These are phyloP conservation scores for Chaetophractus vellerosus DNA, from an alignment of 2,797 vertebrate genomes.

Conservation along the genomic window DNA sequence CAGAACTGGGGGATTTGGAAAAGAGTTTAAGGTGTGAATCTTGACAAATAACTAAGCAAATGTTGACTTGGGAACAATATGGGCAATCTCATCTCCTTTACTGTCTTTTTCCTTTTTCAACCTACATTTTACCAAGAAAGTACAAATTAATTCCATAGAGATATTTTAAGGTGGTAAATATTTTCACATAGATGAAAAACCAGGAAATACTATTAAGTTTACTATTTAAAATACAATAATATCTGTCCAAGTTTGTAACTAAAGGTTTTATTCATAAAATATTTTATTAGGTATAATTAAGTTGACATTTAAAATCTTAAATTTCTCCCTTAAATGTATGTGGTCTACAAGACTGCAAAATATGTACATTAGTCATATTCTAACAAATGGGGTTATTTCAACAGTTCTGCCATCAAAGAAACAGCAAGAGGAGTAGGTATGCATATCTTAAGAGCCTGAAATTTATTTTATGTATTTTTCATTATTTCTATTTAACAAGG, in stretches of 20 bases:
- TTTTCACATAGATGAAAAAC: not conserved
- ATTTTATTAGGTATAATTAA: not conserved
- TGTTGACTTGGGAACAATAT: not conserved
- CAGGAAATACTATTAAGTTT: not conserved
- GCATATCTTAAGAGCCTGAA: not conserved
- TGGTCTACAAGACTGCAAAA: not conserved
- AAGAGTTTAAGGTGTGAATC: not conserved
- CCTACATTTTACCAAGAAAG: not conserved
- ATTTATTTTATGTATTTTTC: not conserved
- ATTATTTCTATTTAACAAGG: not conserved
- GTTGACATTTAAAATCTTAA: not conserved
- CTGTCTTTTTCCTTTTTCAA: not conserved
- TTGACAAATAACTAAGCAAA: not conserved
- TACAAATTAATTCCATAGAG: not conserved
- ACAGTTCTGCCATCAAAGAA: not conserved
- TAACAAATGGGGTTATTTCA: constrained; percentile 9
- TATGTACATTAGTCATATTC: not conserved
- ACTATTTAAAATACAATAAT: constrained; percentile 19
- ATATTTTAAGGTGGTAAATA: not conserved
- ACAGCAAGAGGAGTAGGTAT: not conserved
- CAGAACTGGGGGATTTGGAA: not conserved
- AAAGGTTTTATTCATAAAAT: not conserved
- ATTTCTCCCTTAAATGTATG: not conserved
- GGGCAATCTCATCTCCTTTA: not conserved
- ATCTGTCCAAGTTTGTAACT: not conserved